Evolutionary conservation across 2,888 invertebrate species (phyloP), one percentile per base, ranked within the genome.

Genomic region (Drosophila rellima): DNA sequence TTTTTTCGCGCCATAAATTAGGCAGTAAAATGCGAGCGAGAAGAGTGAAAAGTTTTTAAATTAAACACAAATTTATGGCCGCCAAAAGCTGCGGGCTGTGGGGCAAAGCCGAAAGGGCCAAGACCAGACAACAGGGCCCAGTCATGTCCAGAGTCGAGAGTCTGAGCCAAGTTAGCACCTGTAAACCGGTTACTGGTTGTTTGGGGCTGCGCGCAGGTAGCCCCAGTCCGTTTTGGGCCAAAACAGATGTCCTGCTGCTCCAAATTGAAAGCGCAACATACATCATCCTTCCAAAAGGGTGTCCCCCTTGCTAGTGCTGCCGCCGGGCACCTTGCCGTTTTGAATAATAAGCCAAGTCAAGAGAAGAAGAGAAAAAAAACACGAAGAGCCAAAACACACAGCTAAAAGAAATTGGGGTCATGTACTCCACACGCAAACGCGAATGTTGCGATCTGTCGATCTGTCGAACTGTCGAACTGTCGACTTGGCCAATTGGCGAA

Each of bases 221-320:
- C 59, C 29, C 11, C 47, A 17, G 69, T 63, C 40, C 54, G 45
- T 17, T 44, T 42, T 70, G 66, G 66, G 63, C 54, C 56, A 45
- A 90, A 90, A 90, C 91, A 91, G 91, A 91, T 91, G 91, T 91
- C 91, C 91, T 90, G 89, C 85, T 90, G 89, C 90, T 90, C 90
- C 90, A 90, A 90, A 90, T 89, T 85, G 90, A 89, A 88, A 81
- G 88, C 83, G 72, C 82, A 83, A 83, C 89, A 90, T 88, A 80
- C 88, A 90, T 90, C 89, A 89, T 89, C 81, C 83, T 78, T 64
- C 67, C 78, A 72, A 75, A 51, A 50, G 40, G 52, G 44, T 40
- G 26, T n/a, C 26, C 62, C 62, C 59, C 20, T 18, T 2, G 0
- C 7, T 8, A 8, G 4, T 31, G 13, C 8, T n/a, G 45, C 52